These are phyloP conservation scores for Digitonthophagus gazella DNA, from an alignment of 2,888 invertebrate genomes.

Conservation along the genomic window DNA sequence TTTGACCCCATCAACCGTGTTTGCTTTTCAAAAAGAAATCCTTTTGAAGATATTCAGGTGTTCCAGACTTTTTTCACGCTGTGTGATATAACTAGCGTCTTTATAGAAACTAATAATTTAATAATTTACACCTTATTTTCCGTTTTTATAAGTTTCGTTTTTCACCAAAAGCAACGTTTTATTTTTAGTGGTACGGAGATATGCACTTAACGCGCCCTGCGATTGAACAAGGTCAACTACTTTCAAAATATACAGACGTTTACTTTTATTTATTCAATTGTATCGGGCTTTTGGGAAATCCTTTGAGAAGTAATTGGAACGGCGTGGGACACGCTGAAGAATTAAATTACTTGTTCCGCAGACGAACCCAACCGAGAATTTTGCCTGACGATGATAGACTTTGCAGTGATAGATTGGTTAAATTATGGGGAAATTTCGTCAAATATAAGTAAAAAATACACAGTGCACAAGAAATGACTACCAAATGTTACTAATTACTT, in stretches of 20 bases:
- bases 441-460: not conserved
- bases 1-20: too few species aligned
- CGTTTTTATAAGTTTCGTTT: too few species aligned
- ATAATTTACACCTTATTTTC: not conserved
- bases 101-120: not conserved
- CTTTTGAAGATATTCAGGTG: too few species aligned
- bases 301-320: not conserved
- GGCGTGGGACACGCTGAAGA: constrained; percentile 10
- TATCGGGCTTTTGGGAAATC: not conserved
- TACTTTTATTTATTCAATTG: not conserved
- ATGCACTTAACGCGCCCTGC: constrained; percentile 3
- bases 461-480: too few species aligned
- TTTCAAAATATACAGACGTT: not conserved
- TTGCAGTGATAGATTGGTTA: not conserved
- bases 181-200: constrained; percentile 9
- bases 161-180: not conserved
- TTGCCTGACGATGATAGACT: not conserved
- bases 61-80: not conserved
- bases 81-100: not conserved
- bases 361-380: not conserved
- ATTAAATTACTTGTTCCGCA: constrained; percentile 1
- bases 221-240: not conserved
- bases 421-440: constrained; percentile 1
- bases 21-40: too few species aligned
- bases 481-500: not conserved